Conservation (phyloP, 2,113 vertebrate species). For the Nipponia nippon region DNA sequence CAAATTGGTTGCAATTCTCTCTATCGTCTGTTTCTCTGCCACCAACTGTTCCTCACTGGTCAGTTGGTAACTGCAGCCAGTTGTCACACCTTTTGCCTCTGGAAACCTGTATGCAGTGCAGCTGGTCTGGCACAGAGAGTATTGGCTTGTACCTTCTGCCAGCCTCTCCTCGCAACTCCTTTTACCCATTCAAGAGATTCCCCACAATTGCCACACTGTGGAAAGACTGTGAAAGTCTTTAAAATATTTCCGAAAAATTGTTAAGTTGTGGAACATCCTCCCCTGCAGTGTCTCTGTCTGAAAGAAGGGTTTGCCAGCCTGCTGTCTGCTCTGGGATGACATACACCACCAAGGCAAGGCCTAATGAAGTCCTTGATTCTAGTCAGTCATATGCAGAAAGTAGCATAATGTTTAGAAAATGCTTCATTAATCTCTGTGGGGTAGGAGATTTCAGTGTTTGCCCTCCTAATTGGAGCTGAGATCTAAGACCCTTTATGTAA, state of each 20-base stretch:
- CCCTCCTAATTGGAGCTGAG: slow-evolving; percentile 9
- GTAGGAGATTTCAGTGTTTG: neutral
- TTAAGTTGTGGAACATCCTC: neutral
- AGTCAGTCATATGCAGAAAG: neutral
- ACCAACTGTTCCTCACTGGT: neutral
- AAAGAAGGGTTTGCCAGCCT: neutral
- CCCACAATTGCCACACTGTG: neutral
- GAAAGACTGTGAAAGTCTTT: neutral
- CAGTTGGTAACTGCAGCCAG: neutral
- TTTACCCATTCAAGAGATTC: neutral
- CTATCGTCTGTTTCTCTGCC: neutral
- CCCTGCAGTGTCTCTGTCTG: neutral
- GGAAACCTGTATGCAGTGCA: neutral
- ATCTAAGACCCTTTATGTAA: neutral
- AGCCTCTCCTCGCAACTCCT: neutral
- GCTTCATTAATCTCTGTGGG: neutral
- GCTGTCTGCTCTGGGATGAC: neutral
- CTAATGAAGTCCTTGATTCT: neutral
- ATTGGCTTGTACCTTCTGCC: neutral
- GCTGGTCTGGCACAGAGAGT: neutral
- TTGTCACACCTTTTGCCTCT: neutral
- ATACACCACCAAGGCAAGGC: neutral
- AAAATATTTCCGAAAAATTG: neutral
- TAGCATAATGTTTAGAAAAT: neutral
- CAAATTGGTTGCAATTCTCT: neutral